Base-by-base conservation (phyloP, 2,113 vertebrate species). In the Ptyas mucosa region DNA sequence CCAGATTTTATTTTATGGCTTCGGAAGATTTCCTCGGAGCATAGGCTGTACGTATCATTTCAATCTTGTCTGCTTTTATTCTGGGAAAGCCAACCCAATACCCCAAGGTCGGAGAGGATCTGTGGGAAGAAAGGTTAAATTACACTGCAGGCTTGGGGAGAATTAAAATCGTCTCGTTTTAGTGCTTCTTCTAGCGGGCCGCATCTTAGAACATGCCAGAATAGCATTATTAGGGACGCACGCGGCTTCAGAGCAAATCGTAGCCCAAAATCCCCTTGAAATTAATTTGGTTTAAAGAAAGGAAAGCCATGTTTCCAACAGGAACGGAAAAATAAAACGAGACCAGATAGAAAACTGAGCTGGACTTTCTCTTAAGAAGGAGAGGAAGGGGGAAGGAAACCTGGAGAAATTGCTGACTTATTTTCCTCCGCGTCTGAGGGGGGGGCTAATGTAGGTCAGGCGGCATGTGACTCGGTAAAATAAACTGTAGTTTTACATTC, bases 61-160 rank as follows among this genome's bases (percentile, higher is more conserved):
- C 90, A 75, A 93, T n/a, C 90, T 94, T 91, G 90, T 57, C 39
- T 43, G 29, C 49, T 93, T 81, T 81, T 39, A 39, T 81, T 39
- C 15, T 8, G 69, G n/a, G 3, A 24, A 39, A 81, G 69, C 49
- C 46, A 3, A 51, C 6, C 85, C 12, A 26, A 46, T 87, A 87
- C 12, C 43, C 8, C 85, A 95, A 94, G 86, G 92, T 93, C 89
- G 87, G 23, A 90, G 26, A 51, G 87, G 8, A 92, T 91, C 91
- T 94, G 64, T 3, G 51, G 94, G 20, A 3, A 93, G 53, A 0
- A 89, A 5, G 85, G 26, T 21, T 93, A 39, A 2, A 87, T 49
- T 69, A 7, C 85, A 53, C 46, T 18, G 49, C 85, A n/a, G 15
- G 10, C 26, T 15, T 7, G 49, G 2, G 26, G 24, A 26, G 39